A percentile compares a stretch with the other conserved stretches of the same genome.
Evolutionary conservation across 2,113 vertebrate genomes (phyloP).

Genomic region (Ceuthmochares aereus): DNA sequence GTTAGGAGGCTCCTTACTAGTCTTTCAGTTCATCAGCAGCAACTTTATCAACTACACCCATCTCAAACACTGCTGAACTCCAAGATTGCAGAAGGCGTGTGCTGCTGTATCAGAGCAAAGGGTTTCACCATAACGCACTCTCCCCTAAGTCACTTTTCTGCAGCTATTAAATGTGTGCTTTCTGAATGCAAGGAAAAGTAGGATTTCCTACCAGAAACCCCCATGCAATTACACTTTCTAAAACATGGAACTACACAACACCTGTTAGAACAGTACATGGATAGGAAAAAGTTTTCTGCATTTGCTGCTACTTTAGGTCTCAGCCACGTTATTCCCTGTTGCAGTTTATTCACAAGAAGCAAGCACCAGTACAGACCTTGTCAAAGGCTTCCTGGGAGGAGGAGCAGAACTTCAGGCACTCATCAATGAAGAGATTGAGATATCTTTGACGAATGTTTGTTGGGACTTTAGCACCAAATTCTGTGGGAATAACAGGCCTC

Average conservation of each 20-base stretch:
- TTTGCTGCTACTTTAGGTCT: background rate
- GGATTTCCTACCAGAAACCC: background rate
- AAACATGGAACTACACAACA: background rate
- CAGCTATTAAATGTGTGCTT: background rate
- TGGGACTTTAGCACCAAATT: conserved; percentile 95
- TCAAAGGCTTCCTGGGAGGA: conserved; percentile 87
- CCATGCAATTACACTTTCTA: background rate
- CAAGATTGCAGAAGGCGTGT: background rate
- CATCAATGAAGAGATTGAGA: conserved; percentile 95
- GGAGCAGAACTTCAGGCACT: conserved; percentile 90
- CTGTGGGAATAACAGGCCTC: conserved; percentile 91
- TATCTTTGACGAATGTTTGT: conserved; percentile 94
- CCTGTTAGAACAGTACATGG: background rate
- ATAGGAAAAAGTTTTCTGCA: background rate
- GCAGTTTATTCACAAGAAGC: background rate
- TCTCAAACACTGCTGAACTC: background rate
- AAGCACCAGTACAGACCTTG: conserved; percentile 77
- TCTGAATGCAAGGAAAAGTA: background rate
- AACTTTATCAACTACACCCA: background rate
- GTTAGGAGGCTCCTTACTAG: background rate
- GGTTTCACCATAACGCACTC: background rate
- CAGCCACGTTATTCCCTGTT: background rate
- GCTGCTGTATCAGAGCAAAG: background rate
- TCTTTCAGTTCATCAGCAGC: background rate
- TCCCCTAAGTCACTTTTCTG: background rate